phyloP scores from a whole-genome alignment of 2,113 vertebrate species.

The Phyllopteryx taeniolatus region DNA sequence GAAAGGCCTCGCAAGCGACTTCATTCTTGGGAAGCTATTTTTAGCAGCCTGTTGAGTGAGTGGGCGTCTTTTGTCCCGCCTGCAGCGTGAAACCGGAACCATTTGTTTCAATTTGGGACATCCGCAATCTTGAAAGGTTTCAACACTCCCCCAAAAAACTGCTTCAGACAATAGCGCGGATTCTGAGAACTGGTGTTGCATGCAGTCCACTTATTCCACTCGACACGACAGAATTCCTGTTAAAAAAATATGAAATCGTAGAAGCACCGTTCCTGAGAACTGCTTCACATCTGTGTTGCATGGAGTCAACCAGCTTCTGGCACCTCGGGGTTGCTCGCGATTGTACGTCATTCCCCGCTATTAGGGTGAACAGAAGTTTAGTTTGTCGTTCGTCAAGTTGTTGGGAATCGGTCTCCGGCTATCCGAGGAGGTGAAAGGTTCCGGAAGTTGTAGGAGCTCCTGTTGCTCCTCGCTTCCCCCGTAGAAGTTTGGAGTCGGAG shows the following conservation, averaged over 20 bases:
- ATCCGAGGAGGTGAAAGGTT: slow-evolving; percentile 2
- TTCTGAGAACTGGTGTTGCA: not conserved
- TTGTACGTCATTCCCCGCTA: not conserved
- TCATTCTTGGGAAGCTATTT: slow-evolving; percentile 67
- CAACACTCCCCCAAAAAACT: no score
- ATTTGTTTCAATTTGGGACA: not conserved
- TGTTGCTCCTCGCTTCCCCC: slow-evolving; percentile 34
- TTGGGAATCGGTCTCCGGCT: slow-evolving; percentile 23
- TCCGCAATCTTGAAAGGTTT: not conserved
- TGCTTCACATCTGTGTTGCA: slow-evolving; percentile 2
- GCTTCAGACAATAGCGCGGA: not conserved
- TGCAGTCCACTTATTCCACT: not conserved
- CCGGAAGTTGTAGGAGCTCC: slow-evolving; percentile 33
- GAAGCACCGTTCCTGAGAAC: not conserved
- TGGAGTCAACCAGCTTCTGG: no score
- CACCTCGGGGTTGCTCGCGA: slow-evolving; percentile 33
- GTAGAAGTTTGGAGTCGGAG: slow-evolving; percentile 28
- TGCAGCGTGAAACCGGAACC: slow-evolving; percentile 38
- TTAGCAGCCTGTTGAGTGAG: slow-evolving; percentile 42
- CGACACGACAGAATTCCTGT: no score
- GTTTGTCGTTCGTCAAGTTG: no score
- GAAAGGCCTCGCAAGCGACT: slow-evolving; percentile 65
- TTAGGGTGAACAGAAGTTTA: no score
- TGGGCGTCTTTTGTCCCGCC: slow-evolving; percentile 40
- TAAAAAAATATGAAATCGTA: not conserved